phyloP scores from a whole-genome alignment of 2,888 invertebrate genomes.

The Craniophora ligustri region DNA sequence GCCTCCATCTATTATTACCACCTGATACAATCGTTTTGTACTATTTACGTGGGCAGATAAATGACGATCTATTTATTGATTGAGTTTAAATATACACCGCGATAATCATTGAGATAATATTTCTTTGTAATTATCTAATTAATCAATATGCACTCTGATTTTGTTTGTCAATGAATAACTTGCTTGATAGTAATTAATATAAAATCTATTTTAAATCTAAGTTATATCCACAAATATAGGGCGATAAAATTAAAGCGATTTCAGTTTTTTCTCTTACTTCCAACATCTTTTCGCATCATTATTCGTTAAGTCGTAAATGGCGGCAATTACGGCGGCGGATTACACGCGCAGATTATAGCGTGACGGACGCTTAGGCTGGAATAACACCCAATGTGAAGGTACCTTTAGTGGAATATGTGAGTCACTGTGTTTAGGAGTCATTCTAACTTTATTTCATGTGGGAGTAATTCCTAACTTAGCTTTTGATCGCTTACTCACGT shows the following conservation, averaged over 20 bases:
- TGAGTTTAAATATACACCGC: constrained; percentile 17
- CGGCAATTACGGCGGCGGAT: too few relatives aligned
- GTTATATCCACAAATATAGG: too few relatives aligned
- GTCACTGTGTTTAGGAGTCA: neutral
- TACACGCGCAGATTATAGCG: too few relatives aligned
- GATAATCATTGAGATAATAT: constrained; percentile 4
- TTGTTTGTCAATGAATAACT: too few relatives aligned
- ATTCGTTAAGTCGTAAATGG: too few relatives aligned
- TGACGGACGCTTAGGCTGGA: too few relatives aligned
- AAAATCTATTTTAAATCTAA: too few relatives aligned
- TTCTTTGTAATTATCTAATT: neutral
- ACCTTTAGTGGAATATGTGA: too few relatives aligned
- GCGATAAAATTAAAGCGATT: too few relatives aligned
- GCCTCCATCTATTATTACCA: constrained; percentile 19
- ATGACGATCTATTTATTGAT: constrained; percentile 22
- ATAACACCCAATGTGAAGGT: neutral
- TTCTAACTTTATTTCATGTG: neutral
- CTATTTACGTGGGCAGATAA: constrained; percentile 29
- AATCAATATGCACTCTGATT: constrained; percentile 24
- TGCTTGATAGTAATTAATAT: too few relatives aligned
- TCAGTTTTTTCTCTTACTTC: too few relatives aligned
- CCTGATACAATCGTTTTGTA: constrained; percentile 18
- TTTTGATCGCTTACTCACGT: neutral
- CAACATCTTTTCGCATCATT: too few relatives aligned
- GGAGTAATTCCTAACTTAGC: neutral